These are phyloP conservation scores for Netelia melanura DNA, from an alignment of 2,888 invertebrate species.

Conservation along the genomic window DNA sequence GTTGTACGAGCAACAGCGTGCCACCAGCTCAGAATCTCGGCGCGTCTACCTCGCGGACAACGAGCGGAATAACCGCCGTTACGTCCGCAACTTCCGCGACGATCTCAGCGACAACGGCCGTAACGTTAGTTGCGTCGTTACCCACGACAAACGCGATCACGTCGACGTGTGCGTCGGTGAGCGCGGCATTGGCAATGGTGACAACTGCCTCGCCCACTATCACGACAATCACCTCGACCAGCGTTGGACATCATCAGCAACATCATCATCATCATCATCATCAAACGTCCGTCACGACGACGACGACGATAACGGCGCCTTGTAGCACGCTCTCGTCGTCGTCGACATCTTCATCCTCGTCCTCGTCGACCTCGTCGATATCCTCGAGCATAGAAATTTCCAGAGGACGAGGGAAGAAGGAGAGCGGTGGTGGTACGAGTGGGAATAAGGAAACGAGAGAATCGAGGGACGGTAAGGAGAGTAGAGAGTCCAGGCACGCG, in stretches of 20 bases:
- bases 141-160: constrained; percentile 67
- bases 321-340: constrained; percentile 66
- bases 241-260: constrained; percentile 22
- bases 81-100: constrained; percentile 58
- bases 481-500: constrained; percentile 81
- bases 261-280: constrained; percentile 53
- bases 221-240: constrained; percentile 72
- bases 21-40: constrained; percentile 42
- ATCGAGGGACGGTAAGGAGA: constrained; percentile 79
- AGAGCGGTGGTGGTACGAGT: constrained; percentile 57
- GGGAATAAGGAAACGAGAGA: constrained; percentile 80
- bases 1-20: constrained; percentile 30
- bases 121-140: constrained; percentile 45
- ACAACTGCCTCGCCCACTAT: constrained; percentile 73
- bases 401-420: constrained; percentile 78
- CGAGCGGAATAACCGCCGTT: constrained; percentile 38
- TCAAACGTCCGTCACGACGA: constrained; percentile 72
- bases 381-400: constrained; percentile 73
- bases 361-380: constrained; percentile 69
- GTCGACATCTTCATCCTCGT: constrained; percentile 69
- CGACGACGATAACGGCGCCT: constrained; percentile 70
- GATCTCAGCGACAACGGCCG: constrained; percentile 66
- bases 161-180: constrained; percentile 74
- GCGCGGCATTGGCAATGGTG: constrained; percentile 68
- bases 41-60: constrained; percentile 56